These are phyloP conservation scores for Formicarius rufipectus DNA, from an alignment of 2,113 vertebrate species.

Conservation along the genomic window DNA sequence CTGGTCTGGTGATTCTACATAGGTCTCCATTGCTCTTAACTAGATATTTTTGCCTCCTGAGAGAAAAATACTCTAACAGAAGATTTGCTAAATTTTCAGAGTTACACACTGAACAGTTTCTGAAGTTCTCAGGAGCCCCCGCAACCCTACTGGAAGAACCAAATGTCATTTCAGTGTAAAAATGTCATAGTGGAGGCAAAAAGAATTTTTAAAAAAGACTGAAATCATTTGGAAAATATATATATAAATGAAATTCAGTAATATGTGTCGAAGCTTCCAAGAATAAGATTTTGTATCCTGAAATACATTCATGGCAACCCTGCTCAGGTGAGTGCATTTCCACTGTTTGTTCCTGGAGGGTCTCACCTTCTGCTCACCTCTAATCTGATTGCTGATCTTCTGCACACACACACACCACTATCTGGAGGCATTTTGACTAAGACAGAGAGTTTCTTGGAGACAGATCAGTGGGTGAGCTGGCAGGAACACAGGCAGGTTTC, in stretches of 20 bases:
- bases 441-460: background rate
- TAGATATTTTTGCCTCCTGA: background rate
- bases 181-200: background rate
- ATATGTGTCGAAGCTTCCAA: background rate
- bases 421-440: background rate
- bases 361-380: accelerated
- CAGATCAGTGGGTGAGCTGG: background rate
- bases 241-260: background rate
- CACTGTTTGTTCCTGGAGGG: background rate
- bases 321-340: background rate
- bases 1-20: background rate
- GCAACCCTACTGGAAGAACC: background rate
- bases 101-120: background rate
- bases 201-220: background rate
- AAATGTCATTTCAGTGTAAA: background rate
- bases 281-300: background rate
- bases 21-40: background rate
- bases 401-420: background rate
- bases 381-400: background rate
- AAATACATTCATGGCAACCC: background rate
- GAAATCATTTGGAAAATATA: background rate
- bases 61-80: background rate
- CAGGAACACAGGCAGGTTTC: background rate
- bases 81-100: background rate
- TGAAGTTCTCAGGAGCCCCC: background rate